Percentiles rank a stretch among this genome's conserved stretches.
Evolutionary conservation across 2,888 invertebrate species (phyloP).

Genomic region (Scaptomyza reducta): DNA sequence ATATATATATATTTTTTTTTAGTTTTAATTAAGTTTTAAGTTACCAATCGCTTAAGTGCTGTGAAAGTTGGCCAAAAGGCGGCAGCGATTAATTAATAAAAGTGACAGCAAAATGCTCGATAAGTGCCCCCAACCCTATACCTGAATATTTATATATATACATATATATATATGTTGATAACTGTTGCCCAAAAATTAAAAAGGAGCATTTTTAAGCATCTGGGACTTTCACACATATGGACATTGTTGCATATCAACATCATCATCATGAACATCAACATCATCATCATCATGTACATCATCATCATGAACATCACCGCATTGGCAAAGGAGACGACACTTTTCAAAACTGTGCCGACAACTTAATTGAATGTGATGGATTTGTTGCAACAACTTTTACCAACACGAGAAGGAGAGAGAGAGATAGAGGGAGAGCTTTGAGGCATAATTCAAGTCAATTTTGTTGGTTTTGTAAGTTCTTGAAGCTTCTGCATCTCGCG

Average conservation of each 20-base stretch:
- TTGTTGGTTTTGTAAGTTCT: background rate
- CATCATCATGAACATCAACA: background rate
- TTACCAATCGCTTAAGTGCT: conserved; percentile 65
- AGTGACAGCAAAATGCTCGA: conserved; percentile 78
- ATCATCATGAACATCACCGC: conserved; percentile 1
- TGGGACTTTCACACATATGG: conserved; percentile 45
- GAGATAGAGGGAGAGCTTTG: background rate
- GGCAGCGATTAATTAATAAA: conserved; percentile 78
- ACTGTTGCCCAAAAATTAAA: background rate
- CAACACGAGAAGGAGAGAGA: background rate
- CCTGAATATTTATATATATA: too few species aligned
- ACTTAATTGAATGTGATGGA: too few species aligned
- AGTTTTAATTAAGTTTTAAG: conserved; percentile 75
- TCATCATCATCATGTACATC: conserved; percentile 9
- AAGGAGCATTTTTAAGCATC: too few species aligned
- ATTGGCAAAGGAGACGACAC: background rate
- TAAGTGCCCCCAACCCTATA: conserved; percentile 43
- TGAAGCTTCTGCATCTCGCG: background rate
- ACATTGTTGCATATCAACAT: conserved; percentile 25
- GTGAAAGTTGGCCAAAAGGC: conserved; percentile 64
- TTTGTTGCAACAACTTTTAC: conserved; percentile 5
- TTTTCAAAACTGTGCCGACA: too few species aligned
- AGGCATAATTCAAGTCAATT: background rate
- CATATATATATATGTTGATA: background rate
- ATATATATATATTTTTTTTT: too few species aligned